Base-by-base conservation (phyloP, 2,797 vertebrate genomes). In the Micropoecilia bifurca region DNA sequence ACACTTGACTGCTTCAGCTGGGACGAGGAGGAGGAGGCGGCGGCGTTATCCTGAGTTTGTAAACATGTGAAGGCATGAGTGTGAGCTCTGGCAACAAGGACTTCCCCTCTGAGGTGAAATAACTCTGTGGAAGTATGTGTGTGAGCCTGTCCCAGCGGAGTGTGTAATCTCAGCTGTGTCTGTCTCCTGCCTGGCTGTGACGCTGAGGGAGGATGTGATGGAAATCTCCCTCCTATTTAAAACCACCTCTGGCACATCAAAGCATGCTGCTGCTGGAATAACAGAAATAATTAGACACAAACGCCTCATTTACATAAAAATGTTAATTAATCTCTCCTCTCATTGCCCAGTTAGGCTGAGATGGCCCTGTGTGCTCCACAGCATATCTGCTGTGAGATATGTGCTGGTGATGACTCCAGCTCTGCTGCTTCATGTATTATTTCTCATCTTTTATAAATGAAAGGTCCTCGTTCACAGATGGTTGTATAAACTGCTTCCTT, bases 201-300 rank as follows among this genome's bases (percentile, higher is more conserved):
- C 95, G 97, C 96, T 96, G 95, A 94, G 97, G 97, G 97, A 97
- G 96, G 96, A 97, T 96, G 96, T 94, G 97, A 97, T 97, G 97
- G 96, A 97, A 97, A 98, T 98, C 97, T 97, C 95, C 95, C 96
- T 97, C 96, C 96, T 97, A 97, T 98, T 98, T 99, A 97, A 97
- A 98, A 97, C 98, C 97, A 97, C 97, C 97, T 96, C 97, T 96
- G 97, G 97, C 96, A 97, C 97, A 98, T 99, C 97, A 98, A 98
- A 99, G 97, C 96, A 95, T 94, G 95, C 95, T 89, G 87, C 93
- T 88, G 88, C 89, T 94, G 93, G 92, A 95, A 95, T 95, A 95
- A 94, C 93, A 95, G 93, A 94, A 95, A 95, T 96, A 95, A 96
- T 96, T 95, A 95, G 95, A 92, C 92, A 93, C 96, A 96, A 97